Conservation (phyloP, 2,113 vertebrate species). For the Clarias gariepinus region DNA sequence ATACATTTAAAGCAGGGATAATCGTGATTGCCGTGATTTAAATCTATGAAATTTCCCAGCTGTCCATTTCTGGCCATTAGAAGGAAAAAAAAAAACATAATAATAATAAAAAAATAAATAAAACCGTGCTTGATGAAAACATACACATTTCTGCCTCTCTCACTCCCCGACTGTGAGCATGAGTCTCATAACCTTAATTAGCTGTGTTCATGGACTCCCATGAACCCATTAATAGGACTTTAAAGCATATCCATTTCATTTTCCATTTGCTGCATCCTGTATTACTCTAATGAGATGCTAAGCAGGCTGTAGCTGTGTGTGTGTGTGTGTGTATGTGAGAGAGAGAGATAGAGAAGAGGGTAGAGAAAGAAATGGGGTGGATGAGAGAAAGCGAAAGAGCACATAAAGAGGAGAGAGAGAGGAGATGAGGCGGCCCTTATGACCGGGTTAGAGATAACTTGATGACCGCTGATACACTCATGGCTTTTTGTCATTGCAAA, state of each 20-base stretch:
- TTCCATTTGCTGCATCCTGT: slow-evolving; percentile 65
- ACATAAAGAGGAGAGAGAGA: slow-evolving; percentile 21
- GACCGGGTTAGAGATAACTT: slow-evolving; percentile 41
- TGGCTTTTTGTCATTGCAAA: slow-evolving; percentile 49
- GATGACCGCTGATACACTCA: slow-evolving; percentile 52
- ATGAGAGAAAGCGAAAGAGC: neutral
- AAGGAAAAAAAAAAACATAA: slow-evolving; percentile 38
- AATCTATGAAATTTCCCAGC: slow-evolving; percentile 26
- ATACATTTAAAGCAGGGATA: slow-evolving; percentile 24
- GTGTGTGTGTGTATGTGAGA: slow-evolving; percentile 26
- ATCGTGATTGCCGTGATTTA: slow-evolving; percentile 26
- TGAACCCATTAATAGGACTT: slow-evolving; percentile 72
- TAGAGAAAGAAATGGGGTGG: slow-evolving; percentile 4
- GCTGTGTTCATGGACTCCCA: slow-evolving; percentile 64
- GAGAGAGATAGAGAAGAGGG: slow-evolving; percentile 14
- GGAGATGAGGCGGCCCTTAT: slow-evolving; percentile 34
- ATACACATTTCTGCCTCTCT: slow-evolving; percentile 55
- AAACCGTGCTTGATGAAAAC: slow-evolving; percentile 61
- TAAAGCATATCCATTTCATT: slow-evolving; percentile 73
- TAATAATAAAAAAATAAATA: neutral
- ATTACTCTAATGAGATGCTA: slow-evolving; percentile 64
- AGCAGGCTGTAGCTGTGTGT: slow-evolving; percentile 14
- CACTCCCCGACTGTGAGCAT: slow-evolving; percentile 57
- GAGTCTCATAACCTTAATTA: slow-evolving; percentile 74
- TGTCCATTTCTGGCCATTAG: slow-evolving; percentile 49